Base-by-base conservation (phyloP, 2,113 vertebrate genomes). In the Tenrec ecaudatus region DNA sequence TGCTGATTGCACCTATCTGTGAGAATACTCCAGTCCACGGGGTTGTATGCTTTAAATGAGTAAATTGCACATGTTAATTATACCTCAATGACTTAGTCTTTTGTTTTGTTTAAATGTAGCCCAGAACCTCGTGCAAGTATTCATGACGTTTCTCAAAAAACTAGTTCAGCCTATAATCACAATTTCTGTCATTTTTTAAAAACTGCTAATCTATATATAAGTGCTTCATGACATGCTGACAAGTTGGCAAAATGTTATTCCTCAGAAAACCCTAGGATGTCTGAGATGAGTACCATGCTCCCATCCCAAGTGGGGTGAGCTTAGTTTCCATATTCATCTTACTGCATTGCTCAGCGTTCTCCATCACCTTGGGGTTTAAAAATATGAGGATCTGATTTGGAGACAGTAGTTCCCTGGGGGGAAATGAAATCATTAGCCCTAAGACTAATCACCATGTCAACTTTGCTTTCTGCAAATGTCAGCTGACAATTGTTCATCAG, bases 91-190 rank as follows among this genome's bases (percentile, higher is more conserved):
- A 77, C 68, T 5, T 20, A 83, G 47, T 80, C 95, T 88, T 57
- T 76, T 27, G 43, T 47, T 47, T 47, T 47, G 15, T 60, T 60
- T 77, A 92, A 90, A 57, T 60, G 2, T 19, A 86, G 40, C 75
- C 43, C 16, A 79, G 68, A 89, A 75, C 22, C 0, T 69, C 66
- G 76, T n/a, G 43, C 66, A 91, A 53, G 82, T 91, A 89, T 62
- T 91, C 68, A 60, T 66, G 31, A 82, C 19, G 69, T 91, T 90
- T 92, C 75, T 91, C 57, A 66, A 89, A 91, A 20, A 87, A 64
- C 38, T 79, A 62, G n/a, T 69, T 91, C 79, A 78, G 36, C 66
- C 69, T 66, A 1, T 8, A 79, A 31, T 58, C 25, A 82, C 10
- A 86, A 43, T 93, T n/a, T 85, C 62, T 89, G 38, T 62, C 43